Base-by-base conservation (phyloP, 2,797 vertebrate species). In the Acrocephalus scirpaceus region DNA sequence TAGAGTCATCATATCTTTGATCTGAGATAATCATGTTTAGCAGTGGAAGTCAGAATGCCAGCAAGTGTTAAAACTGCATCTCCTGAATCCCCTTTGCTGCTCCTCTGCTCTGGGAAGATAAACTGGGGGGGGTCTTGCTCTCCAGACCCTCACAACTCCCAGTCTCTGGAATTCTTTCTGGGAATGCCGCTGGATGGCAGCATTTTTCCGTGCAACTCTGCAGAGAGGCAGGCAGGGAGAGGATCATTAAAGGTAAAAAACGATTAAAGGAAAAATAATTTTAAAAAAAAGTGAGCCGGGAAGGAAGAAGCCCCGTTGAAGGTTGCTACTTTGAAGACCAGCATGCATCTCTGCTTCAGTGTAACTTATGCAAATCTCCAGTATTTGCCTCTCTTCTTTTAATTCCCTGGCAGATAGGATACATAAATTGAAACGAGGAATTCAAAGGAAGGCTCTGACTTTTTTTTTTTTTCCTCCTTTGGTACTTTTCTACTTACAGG, bases 171-270 rank as follows among this genome's bases (percentile, higher is more conserved):
- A 34, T 50, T 44, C 48, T 88, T 75, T 62, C 25, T 45, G 56
- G 40, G n/a, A 77, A 19, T 89, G 53, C 96, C 97, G 51, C 96
- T 97, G 87, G 97, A 93, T 96, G 97, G 97, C 96, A 97, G 96
- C 74, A 95, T 97, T 87, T 92, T 96, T 78, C 93, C 73, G 34
- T 50, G 48, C 38, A 95, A 74, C 54, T 87, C 34, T 42, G 51
- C 67, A 47, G 42, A 58, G 29, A 48, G 12, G 19, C 64, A 3
- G 34, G 12, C 7, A 2, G 16, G 18, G 25, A 83, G 65, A 38
- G 11, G 56, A 30, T 82, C 5, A 17, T 80, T 74, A 74, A 23
- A 23, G 51, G 30, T 9, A 54, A 36, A 32, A 57, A 23, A 48
- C 25, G 26, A 38, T 38, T 38, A 38, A 38, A 38, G 10, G 38